Evolutionary conservation across 2,797 vertebrate genomes (phyloP).

Genomic region (Characodon lateralis): DNA sequence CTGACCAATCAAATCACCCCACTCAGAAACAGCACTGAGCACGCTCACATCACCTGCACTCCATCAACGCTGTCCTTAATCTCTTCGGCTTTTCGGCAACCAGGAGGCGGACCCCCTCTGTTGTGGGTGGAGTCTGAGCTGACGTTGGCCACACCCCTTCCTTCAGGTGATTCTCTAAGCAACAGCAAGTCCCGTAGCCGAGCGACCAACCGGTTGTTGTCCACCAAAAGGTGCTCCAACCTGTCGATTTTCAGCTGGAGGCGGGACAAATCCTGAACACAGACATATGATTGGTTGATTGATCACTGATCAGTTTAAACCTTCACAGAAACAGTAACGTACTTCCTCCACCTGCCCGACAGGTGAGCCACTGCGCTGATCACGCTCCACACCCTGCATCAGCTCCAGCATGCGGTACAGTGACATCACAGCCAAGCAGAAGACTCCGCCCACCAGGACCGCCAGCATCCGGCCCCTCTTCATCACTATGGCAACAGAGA

Average conservation of each 20-base stretch:
- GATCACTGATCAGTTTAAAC: neutral
- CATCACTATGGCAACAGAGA: slow-evolving; percentile 70
- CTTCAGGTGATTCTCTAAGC: slow-evolving; percentile 78
- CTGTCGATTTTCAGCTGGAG: slow-evolving; percentile 92
- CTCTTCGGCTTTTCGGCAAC: slow-evolving; percentile 70
- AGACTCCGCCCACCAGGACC: slow-evolving; percentile 86
- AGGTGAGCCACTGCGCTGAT: slow-evolving; percentile 35
- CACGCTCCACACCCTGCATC: slow-evolving; percentile 78
- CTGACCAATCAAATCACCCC: neutral
- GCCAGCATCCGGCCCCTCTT: slow-evolving; percentile 86
- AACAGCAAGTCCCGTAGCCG: slow-evolving; percentile 88
- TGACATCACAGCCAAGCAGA: slow-evolving; percentile 88
- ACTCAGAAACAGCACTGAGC: neutral
- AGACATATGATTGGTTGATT: slow-evolving; percentile 13
- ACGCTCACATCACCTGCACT: slow-evolving; percentile 83
- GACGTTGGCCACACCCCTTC: slow-evolving; percentile 61
- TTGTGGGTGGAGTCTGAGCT: slow-evolving; percentile 66
- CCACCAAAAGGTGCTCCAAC: slow-evolving; percentile 87
- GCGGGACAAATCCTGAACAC: slow-evolving; percentile 85
- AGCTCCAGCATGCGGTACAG: slow-evolving; percentile 91
- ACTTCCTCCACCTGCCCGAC: slow-evolving; percentile 22
- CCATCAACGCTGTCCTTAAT: slow-evolving; percentile 62
- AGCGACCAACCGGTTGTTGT: slow-evolving; percentile 92
- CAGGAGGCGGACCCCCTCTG: slow-evolving; percentile 34
- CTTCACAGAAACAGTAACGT: neutral